Percentiles rank a stretch among this genome's conserved stretches.
phyloP scores from a whole-genome alignment of 2,797 vertebrate species.

The Morus bassanus region DNA sequence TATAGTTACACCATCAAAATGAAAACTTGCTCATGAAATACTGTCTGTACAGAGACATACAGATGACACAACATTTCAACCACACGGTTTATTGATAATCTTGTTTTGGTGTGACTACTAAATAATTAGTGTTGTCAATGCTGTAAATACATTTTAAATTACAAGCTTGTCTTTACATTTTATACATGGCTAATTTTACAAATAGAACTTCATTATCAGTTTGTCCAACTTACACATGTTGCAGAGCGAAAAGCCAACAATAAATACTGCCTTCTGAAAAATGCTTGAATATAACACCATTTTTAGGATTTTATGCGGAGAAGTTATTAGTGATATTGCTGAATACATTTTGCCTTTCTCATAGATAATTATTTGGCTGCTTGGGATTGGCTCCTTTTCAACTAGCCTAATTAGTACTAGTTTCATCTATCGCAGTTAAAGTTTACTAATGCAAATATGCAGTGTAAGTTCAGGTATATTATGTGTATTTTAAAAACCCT shows the following conservation, averaged over 20 bases:
- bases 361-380: background rate
- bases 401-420: background rate
- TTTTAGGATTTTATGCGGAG: background rate
- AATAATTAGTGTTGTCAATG: slow-evolving; percentile 68
- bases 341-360: background rate
- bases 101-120: slow-evolving; percentile 12
- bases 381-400: background rate
- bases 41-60: background rate
- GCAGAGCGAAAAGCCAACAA: slow-evolving; percentile 52
- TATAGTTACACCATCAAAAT: background rate
- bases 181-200: slow-evolving; percentile 74
- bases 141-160: slow-evolving; percentile 74
- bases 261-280: slow-evolving; percentile 63
- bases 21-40: background rate
- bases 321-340: background rate
- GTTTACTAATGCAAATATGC: background rate
- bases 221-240: background rate
- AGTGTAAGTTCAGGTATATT: background rate
- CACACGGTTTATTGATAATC: slow-evolving; percentile 48
- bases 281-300: background rate
- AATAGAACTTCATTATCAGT: slow-evolving; percentile 41
- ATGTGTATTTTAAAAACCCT: background rate
- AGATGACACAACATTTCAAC: background rate
- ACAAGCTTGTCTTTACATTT: slow-evolving; percentile 68
- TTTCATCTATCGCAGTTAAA: background rate